Evolutionary conservation across 1,140 invertebrate genomes (phyloP), one percentile per base, ranked within the genome.

Genomic region (Plodia interpunctella): DNA sequence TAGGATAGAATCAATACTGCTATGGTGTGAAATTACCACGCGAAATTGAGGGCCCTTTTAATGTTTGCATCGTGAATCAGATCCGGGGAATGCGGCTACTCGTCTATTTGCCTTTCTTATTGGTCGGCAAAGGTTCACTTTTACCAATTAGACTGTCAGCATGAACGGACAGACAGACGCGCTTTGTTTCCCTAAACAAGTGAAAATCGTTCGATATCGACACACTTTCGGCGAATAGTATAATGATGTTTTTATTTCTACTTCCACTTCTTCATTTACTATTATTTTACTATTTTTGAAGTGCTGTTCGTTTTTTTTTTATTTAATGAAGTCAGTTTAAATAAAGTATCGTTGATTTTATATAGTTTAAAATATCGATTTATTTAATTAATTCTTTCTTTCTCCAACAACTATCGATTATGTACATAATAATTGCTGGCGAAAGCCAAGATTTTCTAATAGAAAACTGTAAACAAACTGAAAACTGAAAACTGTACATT

Each of bases 121-220:
- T 76, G 60, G 49, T 60, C 63, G 55, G 72, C 73, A 76, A 83
- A 78, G 78, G 74, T 78, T 75, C 74, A 83, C 83, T 88, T 84
- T 87, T 87, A 83, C 82, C 83, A 88, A 88, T 88, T 88, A 88
- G 76, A 66, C 72, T 50, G 68, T 62, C 62, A 62, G 68, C 81
- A 76, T 71, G 76, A 74, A 67, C 72, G 57, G 60, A 49, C 59
- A 64, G 63, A 83, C 78, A 84, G 73, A 52, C 57, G 50, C 17
- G 69, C 80, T 76, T 88, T 87, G 79, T 88, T 87, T 82, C 72
- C 75, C 44, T 72, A 81, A 84, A 78, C 72, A 77, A 87, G 83
- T 84, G 76, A 83, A 83, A 85, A 78, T 75, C 72, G 72, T 60
- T 71, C 63, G 70, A 69, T 77, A 69, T 75, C 67, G 76, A 70